Percentiles rank a stretch among this genome's conserved stretches.
Evolutionary conservation across 2,113 vertebrate genomes (phyloP).

Genomic region (Aramus guarauna): DNA sequence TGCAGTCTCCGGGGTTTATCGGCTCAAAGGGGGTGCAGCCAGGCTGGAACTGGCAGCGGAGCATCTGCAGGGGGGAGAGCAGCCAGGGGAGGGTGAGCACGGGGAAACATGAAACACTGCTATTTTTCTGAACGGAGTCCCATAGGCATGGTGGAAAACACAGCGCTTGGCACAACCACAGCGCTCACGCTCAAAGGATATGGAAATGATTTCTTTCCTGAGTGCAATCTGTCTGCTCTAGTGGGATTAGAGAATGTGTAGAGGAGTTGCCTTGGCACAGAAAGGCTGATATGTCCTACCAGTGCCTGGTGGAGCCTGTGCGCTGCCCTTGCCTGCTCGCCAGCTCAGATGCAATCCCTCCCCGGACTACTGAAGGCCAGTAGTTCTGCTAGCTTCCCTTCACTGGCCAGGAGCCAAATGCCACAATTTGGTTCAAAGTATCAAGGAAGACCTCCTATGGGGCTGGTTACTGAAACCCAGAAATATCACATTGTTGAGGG

Average conservation of each 20-base stretch:
- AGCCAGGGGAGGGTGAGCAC: background rate
- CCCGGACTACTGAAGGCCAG: background rate
- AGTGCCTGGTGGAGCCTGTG: background rate
- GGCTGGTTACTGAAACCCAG: background rate
- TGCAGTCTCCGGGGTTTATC: background rate
- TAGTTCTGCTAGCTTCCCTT: background rate
- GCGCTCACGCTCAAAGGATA: background rate
- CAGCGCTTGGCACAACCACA: background rate
- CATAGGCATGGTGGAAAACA: background rate
- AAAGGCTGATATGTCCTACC: background rate
- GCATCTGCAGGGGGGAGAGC: fast-evolving
- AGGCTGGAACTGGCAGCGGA: background rate
- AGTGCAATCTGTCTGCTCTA: background rate
- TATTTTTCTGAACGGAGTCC: background rate
- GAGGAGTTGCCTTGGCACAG: background rate
- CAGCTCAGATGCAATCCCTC: background rate
- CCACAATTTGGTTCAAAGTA: background rate
- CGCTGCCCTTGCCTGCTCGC: fast-evolving
- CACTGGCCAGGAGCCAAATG: background rate
- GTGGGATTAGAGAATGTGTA: background rate
- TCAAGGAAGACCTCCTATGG: background rate
- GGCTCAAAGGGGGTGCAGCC: background rate
- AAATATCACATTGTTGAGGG: background rate
- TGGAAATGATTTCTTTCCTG: background rate
- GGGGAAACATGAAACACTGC: fast-evolving